Evolutionary conservation across 2,797 vertebrate species (phyloP), one percentile per base, ranked within the genome.

Genomic region (Sebastes hubbsi): DNA sequence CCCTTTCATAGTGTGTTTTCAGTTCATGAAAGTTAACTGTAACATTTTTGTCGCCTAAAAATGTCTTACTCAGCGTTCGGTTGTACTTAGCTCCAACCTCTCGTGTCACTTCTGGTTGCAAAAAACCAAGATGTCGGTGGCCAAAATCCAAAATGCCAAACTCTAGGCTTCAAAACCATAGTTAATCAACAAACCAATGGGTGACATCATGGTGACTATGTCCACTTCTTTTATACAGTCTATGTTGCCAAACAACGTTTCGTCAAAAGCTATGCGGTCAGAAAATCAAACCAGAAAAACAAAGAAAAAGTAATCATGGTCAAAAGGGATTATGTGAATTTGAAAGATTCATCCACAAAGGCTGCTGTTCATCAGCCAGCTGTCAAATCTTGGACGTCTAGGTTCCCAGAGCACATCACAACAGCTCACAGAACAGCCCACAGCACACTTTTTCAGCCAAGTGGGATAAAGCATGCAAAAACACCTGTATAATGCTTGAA

Each of bases 271-370:
- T 25, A 12, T 20, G 18, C 59, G 27, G 54, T 73, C 71, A 73
- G 18, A 24, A 65, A 74, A 77, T 61, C 55, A 54, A 75, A 72
- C 22, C 14, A 16, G n/a, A 3, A 12, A 56, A 63, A 38, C 12
- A 68, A 60, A 59, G 8, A 65, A 55, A 22, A 34, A 29, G 38
- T 75, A 25, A 67, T 36, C 46, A 11, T 22, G 22, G 30, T 74
- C 77, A 77, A 61, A 85, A 65, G 20, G 52, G 27, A 78, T 25
- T 11, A 52, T 52, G 30, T 62, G 52, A 22, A 63, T 64, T 55
- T 68, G 25, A 80, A 65, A 55, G 38, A 77, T 29, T 36, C 30
- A 13, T 29, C 36, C 8, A 24, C 22, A 63, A 42, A 52, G 29
- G 49, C 27, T 59, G 66, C 58, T 49, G 22, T 61, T 80, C 18